Percentiles rank a stretch among this genome's conserved stretches.
Evolutionary conservation across 2,888 invertebrate species (phyloP).

Genomic region (Phasia obesa): DNA sequence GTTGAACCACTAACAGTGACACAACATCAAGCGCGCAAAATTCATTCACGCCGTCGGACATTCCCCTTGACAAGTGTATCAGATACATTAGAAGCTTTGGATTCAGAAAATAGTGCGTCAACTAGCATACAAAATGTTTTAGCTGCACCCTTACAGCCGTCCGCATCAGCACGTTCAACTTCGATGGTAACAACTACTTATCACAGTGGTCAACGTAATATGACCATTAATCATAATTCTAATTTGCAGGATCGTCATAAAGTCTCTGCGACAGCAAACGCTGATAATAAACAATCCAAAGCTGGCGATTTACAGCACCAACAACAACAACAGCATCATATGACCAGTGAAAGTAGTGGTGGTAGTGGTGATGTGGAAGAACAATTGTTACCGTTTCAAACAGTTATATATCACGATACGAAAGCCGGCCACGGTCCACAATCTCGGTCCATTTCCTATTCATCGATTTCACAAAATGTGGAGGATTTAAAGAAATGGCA

Average conservation of each 20-base stretch:
- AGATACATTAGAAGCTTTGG: constrained; percentile 74
- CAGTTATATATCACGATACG: constrained; percentile 83
- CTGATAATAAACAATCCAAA: constrained; percentile 75
- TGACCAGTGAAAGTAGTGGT: neutral
- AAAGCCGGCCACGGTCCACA: constrained; percentile 79
- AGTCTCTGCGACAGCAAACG: constrained; percentile 31
- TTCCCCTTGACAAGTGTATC: constrained; percentile 63
- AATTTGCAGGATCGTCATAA: constrained; percentile 51
- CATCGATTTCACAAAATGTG: constrained; percentile 83
- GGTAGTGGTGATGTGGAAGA: constrained; percentile 72
- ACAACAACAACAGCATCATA: constrained; percentile 35
- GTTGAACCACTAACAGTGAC: constrained; percentile 83
- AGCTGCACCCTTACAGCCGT: constrained; percentile 83
- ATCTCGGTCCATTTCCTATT: constrained; percentile 84
- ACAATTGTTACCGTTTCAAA: constrained; percentile 83
- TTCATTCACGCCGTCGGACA: constrained; percentile 59
- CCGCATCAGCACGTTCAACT: constrained; percentile 75
- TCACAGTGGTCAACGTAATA: constrained; percentile 66
- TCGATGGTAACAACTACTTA: constrained; percentile 59
- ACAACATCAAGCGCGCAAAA: constrained; percentile 56
- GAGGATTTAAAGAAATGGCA: constrained; percentile 78
- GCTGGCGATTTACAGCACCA: constrained; percentile 78
- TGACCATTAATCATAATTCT: constrained; percentile 67
- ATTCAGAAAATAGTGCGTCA: constrained; percentile 79
- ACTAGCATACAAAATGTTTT: constrained; percentile 80